Evolutionary conservation across 30 jellyfish, hydroid and myxozoan species (phyloP), one percentile per base, ranked within the genome.

Genomic region (Turritopsis rubra): DNA sequence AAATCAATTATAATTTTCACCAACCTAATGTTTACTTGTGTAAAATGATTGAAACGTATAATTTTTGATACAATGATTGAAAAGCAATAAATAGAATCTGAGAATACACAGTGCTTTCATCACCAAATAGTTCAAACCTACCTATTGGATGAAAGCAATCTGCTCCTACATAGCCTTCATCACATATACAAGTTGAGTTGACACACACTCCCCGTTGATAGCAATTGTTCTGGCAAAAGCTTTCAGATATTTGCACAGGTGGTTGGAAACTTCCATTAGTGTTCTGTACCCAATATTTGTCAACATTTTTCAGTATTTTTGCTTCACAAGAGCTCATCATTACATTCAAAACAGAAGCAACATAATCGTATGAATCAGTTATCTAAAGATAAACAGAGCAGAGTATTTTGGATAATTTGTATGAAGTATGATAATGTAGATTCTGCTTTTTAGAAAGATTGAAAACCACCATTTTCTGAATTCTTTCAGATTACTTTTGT

Each of bases 321-420:
- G 28, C 16, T 68, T 68, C 77, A 68, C 77, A 68, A 68, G 77
- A 68, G 77, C 77, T 68, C 30, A n/a, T 68, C 77, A 68, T 68
- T 23, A 68, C 16, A 68, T 68, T 68, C 30, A 68, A n/a, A 68
- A 68, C 8, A 9, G 77, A 68, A 68, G 31, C 31, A 68, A 68
- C 19, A 19, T 68, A 68, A 68, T 68, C 77, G 8, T 68, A 68
- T 16, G 77, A 68, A 68, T 68, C 77, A 68, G 77, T n/a, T 7
- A 68, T 75, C 83, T 75, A 75, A n/a, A 30, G 7, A 75, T 9
- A 9, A 27, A 60, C 21, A 60, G 72, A 60, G n/a, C n/a, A 60
- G 0, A 60, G 21, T 60, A 18, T 21, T 21, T 23, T 60, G 19
- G 73, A 60, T 18, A 60, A 0, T 60, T 60, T 60, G 21, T 18